Evolutionary conservation across 2,888 invertebrate species (phyloP).

Genomic region (Lithophane semibrunnea): DNA sequence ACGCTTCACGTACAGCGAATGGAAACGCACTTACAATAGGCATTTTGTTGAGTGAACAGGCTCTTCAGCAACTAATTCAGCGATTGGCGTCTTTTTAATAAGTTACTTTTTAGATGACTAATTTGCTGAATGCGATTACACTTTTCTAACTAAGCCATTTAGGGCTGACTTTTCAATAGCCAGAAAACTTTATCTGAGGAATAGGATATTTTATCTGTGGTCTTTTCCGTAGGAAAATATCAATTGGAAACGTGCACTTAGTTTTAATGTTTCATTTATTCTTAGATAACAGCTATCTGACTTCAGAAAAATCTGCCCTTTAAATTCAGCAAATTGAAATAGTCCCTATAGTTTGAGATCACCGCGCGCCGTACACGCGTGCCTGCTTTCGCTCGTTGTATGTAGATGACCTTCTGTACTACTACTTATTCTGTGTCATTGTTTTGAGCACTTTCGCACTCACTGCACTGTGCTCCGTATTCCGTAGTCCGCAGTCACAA

Average conservation of each 20-base stretch:
- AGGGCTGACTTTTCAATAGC: neutral
- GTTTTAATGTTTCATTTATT: neutral
- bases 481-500: constrained; percentile 22
- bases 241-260: no score
- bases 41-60: neutral
- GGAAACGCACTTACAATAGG: neutral
- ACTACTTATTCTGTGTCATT: neutral
- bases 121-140: neutral
- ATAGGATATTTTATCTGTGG: no score
- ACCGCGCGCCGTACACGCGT: no score
- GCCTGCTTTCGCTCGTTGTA: no score
- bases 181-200: neutral
- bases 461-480: constrained; percentile 18
- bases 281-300: neutral
- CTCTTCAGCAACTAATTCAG: neutral
- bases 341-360: neutral
- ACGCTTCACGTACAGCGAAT: neutral
- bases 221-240: no score
- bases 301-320: neutral
- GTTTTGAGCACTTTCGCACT: constrained; percentile 46
- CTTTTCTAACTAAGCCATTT: neutral
- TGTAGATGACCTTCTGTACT: neutral
- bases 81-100: no score
- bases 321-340: neutral
- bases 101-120: neutral